Evolutionary conservation across 2,113 vertebrate genomes (phyloP).

Genomic region (Scopus umbretta): DNA sequence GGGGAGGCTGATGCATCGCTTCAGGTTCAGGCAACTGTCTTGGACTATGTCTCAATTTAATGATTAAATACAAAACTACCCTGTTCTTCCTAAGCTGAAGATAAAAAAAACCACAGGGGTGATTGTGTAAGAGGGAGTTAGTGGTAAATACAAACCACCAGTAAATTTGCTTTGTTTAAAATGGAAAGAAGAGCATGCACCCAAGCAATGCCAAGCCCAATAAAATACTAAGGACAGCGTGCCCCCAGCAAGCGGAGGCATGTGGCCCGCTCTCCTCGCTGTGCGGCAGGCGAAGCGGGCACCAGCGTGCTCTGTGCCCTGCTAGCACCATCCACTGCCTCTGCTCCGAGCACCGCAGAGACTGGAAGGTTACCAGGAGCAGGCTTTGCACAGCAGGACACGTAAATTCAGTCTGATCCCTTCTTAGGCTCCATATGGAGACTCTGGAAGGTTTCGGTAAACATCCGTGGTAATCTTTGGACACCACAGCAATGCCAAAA

Average conservation of each 20-base stretch:
- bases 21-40: background rate
- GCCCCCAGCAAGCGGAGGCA: background rate
- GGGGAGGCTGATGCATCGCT: background rate
- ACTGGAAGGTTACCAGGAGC: background rate
- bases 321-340: background rate
- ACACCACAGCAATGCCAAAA: background rate
- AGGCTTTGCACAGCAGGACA: background rate
- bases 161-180: background rate
- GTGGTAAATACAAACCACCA: background rate
- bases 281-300: background rate
- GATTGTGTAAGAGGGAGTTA: background rate
- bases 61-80: background rate
- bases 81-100: background rate
- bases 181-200: background rate
- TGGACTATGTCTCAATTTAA: background rate
- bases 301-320: background rate
- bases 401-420: background rate
- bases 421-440: background rate
- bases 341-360: accelerated
- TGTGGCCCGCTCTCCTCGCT: accelerated
- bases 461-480: background rate
- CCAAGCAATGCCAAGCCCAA: background rate
- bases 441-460: background rate
- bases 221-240: background rate
- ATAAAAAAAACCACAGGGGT: background rate